phyloP scores from a whole-genome alignment of 2,888 invertebrate species.

The Polyommatus icarus region DNA sequence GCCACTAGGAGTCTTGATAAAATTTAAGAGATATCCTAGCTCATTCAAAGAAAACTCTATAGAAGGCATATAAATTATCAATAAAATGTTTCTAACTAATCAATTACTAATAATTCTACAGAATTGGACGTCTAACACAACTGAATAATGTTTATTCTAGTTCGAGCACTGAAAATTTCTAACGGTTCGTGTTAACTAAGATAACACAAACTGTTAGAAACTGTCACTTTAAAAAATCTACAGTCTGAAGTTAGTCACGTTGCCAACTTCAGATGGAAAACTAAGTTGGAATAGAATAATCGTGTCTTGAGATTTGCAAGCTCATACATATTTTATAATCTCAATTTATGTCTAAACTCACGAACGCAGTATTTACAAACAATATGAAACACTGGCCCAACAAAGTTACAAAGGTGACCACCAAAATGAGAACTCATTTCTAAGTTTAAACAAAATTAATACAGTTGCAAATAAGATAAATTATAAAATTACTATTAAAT shows the following conservation, averaged over 20 bases:
- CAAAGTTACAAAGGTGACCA: conserved; percentile 11
- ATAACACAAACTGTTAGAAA: neutral
- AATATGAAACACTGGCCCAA: conserved; percentile 20
- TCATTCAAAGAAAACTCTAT: neutral
- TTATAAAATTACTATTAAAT: neutral
- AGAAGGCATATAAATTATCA: neutral
- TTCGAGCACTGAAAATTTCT: neutral
- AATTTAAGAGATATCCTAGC: neutral
- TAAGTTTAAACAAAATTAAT: neutral
- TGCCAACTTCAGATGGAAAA: neutral
- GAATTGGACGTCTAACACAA: neutral
- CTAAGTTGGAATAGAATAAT: conserved; percentile 9
- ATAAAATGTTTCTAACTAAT: neutral
- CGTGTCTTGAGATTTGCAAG: neutral
- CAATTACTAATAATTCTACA: neutral
- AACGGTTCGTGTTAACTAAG: neutral
- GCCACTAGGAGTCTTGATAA: neutral
- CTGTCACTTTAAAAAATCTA: neutral
- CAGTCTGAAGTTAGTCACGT: neutral
- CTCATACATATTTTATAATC: conserved; percentile 9
- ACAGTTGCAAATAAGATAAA: neutral
- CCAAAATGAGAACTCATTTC: neutral
- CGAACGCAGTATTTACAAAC: conserved; percentile 15
- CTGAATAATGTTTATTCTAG: neutral
- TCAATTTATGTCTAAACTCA: conserved; percentile 21